Evolutionary conservation across 2,888 invertebrate genomes (phyloP).

Genomic region (Lithophane socia): DNA sequence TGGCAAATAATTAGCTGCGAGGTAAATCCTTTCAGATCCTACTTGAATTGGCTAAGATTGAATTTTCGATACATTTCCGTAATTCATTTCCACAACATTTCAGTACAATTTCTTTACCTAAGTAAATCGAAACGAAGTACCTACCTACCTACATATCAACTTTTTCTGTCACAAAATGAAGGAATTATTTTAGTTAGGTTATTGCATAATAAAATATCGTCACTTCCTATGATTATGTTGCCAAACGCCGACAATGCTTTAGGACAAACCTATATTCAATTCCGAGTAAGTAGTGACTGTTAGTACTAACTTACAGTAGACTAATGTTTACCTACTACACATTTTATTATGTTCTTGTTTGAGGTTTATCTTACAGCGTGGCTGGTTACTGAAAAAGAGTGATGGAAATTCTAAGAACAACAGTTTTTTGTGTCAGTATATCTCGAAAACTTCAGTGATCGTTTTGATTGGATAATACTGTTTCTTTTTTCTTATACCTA

Average conservation of each 20-base stretch:
- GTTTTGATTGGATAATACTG: background rate
- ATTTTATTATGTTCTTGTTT: background rate
- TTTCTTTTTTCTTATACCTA: background rate
- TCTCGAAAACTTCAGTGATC: too few relatives aligned
- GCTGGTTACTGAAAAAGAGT: background rate
- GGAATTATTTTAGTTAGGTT: background rate
- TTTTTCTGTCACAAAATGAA: background rate
- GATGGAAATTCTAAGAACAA: background rate
- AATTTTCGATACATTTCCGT: background rate
- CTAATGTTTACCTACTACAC: background rate
- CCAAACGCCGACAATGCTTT: background rate
- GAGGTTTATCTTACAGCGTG: background rate
- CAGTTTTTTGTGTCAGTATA: background rate
- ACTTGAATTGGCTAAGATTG: background rate
- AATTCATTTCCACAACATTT: background rate
- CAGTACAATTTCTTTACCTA: background rate
- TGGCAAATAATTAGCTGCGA: background rate
- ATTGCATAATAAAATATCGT: background rate
- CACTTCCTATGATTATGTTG: conserved; percentile 1
- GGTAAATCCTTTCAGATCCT: background rate
- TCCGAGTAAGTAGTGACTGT: background rate
- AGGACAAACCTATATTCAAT: background rate
- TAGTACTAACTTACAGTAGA: background rate
- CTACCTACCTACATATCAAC: background rate
- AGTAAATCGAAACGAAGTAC: background rate